Evolutionary conservation across 2,888 invertebrate genomes (phyloP).

Genomic region (Flexamia atlantica): DNA sequence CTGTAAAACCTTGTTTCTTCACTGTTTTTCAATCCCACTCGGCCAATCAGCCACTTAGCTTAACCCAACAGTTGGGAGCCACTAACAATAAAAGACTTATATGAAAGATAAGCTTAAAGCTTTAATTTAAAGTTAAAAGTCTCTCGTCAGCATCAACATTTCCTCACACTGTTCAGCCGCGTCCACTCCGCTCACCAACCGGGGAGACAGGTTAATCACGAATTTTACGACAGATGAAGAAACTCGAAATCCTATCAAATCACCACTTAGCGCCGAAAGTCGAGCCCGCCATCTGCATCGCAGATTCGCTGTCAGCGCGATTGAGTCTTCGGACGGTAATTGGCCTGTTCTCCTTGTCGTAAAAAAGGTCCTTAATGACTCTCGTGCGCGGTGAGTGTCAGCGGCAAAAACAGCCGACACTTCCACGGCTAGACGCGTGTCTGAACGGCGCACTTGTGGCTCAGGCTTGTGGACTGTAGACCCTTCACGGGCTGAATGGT

Average conservation of each 20-base stretch:
- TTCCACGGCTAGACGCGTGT: conserved; percentile 4
- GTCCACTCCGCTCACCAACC: background rate
- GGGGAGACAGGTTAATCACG: background rate
- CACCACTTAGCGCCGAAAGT: background rate
- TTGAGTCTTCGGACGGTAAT: conserved; percentile 29
- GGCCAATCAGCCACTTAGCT: too few relatives aligned
- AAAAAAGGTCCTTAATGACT: conserved; percentile 28
- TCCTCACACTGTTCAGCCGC: background rate
- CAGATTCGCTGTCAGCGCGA: background rate
- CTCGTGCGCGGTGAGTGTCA: conserved; percentile 5
- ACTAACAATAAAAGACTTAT: too few relatives aligned
- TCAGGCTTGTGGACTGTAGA: background rate
- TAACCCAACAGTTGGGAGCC: too few relatives aligned
- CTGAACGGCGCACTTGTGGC: background rate
- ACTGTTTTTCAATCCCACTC: too few relatives aligned
- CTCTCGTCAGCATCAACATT: too few relatives aligned
- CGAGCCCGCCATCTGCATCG: conserved; percentile 11
- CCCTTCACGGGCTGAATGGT: too few relatives aligned
- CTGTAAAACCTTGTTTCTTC: too few relatives aligned
- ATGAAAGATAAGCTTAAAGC: too few relatives aligned
- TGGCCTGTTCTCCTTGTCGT: conserved; percentile 35
- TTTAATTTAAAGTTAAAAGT: too few relatives aligned
- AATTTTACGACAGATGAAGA: background rate
- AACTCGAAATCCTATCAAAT: conserved; percentile 22
- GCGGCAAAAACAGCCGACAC: background rate